phyloP scores from a whole-genome alignment of 2,797 vertebrate genomes.

The Champsocephalus esox region DNA sequence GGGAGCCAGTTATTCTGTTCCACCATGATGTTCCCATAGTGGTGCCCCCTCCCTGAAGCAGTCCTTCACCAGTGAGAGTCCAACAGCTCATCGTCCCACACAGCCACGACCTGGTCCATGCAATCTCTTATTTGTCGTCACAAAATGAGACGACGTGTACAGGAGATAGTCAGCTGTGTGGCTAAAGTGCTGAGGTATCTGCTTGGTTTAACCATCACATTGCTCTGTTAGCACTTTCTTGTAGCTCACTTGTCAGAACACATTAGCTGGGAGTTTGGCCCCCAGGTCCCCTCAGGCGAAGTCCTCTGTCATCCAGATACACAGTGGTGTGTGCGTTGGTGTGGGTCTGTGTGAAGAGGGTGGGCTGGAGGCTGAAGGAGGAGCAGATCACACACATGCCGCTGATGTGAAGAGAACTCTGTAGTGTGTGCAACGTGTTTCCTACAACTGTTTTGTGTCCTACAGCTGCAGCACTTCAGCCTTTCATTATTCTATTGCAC shows the following conservation, averaged over 20 bases:
- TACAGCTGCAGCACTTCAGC: slow-evolving; percentile 9
- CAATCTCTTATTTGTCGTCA: slow-evolving; percentile 52
- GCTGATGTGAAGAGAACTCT: slow-evolving; percentile 51
- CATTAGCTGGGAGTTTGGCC: slow-evolving; percentile 63
- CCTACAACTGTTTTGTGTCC: slow-evolving; percentile 23
- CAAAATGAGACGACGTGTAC: slow-evolving; percentile 46
- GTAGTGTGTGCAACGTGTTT: neutral
- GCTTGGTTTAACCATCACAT: slow-evolving; percentile 52
- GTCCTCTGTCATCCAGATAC: slow-evolving; percentile 61
- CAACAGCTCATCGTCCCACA: slow-evolving; percentile 41
- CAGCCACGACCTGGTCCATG: slow-evolving; percentile 47
- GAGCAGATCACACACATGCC: slow-evolving; percentile 46
- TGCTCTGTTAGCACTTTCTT: slow-evolving; percentile 70
- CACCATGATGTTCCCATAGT: slow-evolving; percentile 33
- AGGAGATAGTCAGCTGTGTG: slow-evolving; percentile 34
- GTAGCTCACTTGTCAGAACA: slow-evolving; percentile 70
- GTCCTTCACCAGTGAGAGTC: slow-evolving; percentile 20
- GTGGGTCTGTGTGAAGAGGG: slow-evolving; percentile 10
- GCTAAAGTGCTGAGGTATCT: slow-evolving; percentile 64
- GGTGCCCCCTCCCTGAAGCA: neutral
- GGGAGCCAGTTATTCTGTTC: slow-evolving; percentile 31
- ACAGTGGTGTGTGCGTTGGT: neutral
- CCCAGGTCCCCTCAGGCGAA: slow-evolving; percentile 61
- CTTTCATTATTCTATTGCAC: neutral
- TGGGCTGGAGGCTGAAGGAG: slow-evolving; percentile 20